Base-by-base conservation (phyloP, 2,888 invertebrate genomes). In the Laspeyria flexula region DNA sequence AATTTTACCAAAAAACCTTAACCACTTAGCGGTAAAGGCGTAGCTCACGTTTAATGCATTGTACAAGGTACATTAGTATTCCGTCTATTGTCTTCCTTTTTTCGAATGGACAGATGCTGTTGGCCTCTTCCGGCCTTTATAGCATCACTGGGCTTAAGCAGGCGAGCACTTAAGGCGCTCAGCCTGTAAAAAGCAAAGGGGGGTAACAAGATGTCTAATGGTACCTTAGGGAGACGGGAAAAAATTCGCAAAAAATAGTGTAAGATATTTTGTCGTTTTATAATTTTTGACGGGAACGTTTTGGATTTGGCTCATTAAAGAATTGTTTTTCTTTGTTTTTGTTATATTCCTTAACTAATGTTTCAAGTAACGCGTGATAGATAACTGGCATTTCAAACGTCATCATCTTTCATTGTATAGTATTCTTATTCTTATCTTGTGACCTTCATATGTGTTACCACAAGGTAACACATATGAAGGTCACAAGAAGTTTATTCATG, bases 1-100 rank as follows among this genome's bases (percentile, higher is more conserved):
- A 70, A 49, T 54, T 68, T 59, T 37, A 39, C 45, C 38, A 58
- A 57, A 67, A 25, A 58, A 30, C 31, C 45, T 50, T 43, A 16
- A 58, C 47, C 68, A 71, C 59, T 69, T 71, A 69, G 67, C 43
- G 57, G 49, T 43, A 46, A 57, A 66, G 63, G 44, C 52, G 40
- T 35, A 50, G 55, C 13, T 43, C 40, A 54, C 46, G 52, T 44
- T 66, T 60, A 69, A 67, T 64, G 71, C 64, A 55, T 50, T 57
- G 56, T 64, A 70, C 59, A 71, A 57, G 55, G 59, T 61, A 67
- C 71, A 69, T 71, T 67, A 65, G 70, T 60, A 68, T 68, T 65
- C 55, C 41, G 58, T 64, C 63, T 68, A 68, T 61, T 65, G 63
- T 71, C 58, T 65, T 63, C 57, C 62, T 71, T 68, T 67, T 71